Percentiles rank a stretch among this genome's conserved stretches.
Conservation (phyloP, 2,797 vertebrate genomes). For the Lutjanus campechanus region DNA sequence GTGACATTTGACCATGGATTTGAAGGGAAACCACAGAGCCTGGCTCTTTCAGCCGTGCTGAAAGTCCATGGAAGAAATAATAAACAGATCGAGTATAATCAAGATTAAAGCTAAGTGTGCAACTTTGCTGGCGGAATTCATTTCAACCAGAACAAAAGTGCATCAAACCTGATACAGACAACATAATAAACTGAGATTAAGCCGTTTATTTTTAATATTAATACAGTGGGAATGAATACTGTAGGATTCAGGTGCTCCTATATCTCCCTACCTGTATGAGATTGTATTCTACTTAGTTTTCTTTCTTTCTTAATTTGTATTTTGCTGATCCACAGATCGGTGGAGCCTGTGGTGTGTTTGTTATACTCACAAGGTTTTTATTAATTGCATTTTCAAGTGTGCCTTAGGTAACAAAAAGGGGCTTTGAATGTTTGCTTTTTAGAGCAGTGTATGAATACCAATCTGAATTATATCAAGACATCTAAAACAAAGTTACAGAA, state of each 20-base stretch:
- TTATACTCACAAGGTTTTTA: slow-evolving; percentile 14
- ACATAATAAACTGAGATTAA: slow-evolving; percentile 6
- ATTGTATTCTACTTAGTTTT: not conserved
- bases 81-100: slow-evolving; percentile 71
- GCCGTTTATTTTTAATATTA: slow-evolving; percentile 22
- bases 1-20: slow-evolving; percentile 71
- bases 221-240: slow-evolving; percentile 6
- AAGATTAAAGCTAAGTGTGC: slow-evolving; percentile 52
- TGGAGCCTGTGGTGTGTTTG: slow-evolving; percentile 23
- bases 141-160: slow-evolving; percentile 28
- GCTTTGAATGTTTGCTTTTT: slow-evolving; percentile 9
- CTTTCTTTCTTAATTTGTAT: slow-evolving; percentile 7
- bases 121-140: slow-evolving; percentile 36
- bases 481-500: slow-evolving; percentile 15
- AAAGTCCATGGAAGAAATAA: slow-evolving; percentile 69
- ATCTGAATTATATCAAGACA: slow-evolving; percentile 26
- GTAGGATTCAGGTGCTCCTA: slow-evolving; percentile 2
- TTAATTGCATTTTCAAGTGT: slow-evolving; percentile 21
- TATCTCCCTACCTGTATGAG: not conserved
- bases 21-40: slow-evolving; percentile 46
- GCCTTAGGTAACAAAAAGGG: slow-evolving; percentile 5
- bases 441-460: not conserved
- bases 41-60: slow-evolving; percentile 44
- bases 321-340: not conserved
- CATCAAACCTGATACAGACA: slow-evolving; percentile 23